phyloP scores from a whole-genome alignment of 2,888 invertebrate genomes.

The Eupithecia abbreviata region DNA sequence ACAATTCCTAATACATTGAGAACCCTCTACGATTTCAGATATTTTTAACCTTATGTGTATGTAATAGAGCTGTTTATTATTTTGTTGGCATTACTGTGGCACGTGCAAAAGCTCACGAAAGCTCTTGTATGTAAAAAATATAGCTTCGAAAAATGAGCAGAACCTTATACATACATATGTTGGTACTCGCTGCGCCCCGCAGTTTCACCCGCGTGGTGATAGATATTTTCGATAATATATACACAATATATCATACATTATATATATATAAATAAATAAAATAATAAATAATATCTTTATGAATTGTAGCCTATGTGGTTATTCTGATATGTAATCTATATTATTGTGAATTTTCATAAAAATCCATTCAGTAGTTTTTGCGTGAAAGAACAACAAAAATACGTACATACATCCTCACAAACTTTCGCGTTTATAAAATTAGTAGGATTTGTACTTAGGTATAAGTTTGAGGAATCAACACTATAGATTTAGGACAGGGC shows the following conservation, averaged over 20 bases:
- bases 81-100: slow-evolving; percentile 7
- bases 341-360: too few species aligned
- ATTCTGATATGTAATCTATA: too few species aligned
- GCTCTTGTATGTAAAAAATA: neutral
- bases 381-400: too few species aligned
- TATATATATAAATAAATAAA: too few species aligned
- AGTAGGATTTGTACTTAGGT: neutral
- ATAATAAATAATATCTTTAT: too few species aligned
- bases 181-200: neutral
- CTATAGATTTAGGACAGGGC: neutral
- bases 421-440: too few species aligned
- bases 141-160: slow-evolving; percentile 12
- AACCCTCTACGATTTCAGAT: slow-evolving; percentile 51
- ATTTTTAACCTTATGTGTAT: neutral
- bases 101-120: slow-evolving; percentile 14
- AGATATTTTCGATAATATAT: too few species aligned
- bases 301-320: too few species aligned
- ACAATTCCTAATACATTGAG: slow-evolving; percentile 71
- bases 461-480: neutral
- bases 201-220: too few species aligned
- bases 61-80: neutral
- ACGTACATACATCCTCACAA: too few species aligned
- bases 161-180: slow-evolving; percentile 4
- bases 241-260: too few species aligned
- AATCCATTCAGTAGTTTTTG: too few species aligned